phyloP scores from a whole-genome alignment of 2,797 vertebrate species.

The Paratrypauchen microcephalus region DNA sequence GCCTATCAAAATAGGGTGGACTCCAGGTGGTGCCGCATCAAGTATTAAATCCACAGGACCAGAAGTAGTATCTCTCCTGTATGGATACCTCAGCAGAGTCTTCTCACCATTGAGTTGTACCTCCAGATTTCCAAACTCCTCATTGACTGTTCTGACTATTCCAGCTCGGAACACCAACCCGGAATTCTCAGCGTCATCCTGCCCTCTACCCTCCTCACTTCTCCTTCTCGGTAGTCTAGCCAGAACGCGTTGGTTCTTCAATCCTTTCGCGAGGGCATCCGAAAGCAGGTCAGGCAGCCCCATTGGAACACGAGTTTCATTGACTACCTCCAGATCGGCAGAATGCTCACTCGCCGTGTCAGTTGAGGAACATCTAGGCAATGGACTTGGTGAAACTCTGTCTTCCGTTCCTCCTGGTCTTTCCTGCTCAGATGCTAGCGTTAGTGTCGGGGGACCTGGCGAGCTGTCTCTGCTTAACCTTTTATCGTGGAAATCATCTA shows the following conservation, averaged over 20 bases:
- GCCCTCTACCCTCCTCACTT: slow-evolving; percentile 48
- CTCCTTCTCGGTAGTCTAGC: slow-evolving; percentile 71
- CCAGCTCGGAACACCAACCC: slow-evolving; percentile 79
- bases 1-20: slow-evolving; percentile 77
- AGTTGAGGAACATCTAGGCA: slow-evolving; percentile 88
- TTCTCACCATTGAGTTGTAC: slow-evolving; percentile 86
- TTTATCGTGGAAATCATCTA: slow-evolving; percentile 53
- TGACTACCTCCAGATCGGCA: slow-evolving; percentile 78
- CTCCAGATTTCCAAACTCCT: slow-evolving; percentile 80
- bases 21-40: slow-evolving; percentile 81
- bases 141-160: slow-evolving; percentile 84
- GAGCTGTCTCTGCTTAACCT: slow-evolving; percentile 39
- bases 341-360: slow-evolving; percentile 90
- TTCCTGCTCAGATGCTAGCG: slow-evolving; percentile 52
- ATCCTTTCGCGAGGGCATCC: slow-evolving; percentile 77
- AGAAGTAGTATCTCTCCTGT: slow-evolving; percentile 61
- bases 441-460: slow-evolving; percentile 58
- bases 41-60: slow-evolving; percentile 81
- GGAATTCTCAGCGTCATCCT: slow-evolving; percentile 42
- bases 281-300: slow-evolving; percentile 69
- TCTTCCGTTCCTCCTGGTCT: slow-evolving; percentile 49
- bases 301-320: slow-evolving; percentile 17
- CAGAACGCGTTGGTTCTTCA: slow-evolving; percentile 86
- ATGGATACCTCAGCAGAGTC: slow-evolving; percentile 73
- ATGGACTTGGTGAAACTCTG: slow-evolving; percentile 70